Evolutionary conservation across 2,113 vertebrate genomes (phyloP), one percentile per base, ranked within the genome.

Genomic region (Ciconia maguari): DNA sequence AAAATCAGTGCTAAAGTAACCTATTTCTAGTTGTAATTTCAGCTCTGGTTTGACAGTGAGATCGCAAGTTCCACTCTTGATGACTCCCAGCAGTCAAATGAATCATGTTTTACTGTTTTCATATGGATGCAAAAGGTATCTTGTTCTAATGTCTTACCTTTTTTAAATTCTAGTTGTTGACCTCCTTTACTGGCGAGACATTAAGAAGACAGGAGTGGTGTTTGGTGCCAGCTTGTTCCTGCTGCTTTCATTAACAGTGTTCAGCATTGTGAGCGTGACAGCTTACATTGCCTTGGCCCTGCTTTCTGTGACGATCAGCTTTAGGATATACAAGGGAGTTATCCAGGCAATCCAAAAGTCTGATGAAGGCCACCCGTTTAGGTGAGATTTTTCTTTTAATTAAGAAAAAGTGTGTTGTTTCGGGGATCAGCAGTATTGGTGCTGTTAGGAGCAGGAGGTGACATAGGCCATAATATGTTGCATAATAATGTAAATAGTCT

Each of bases 311-410:
- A 99, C 99, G 87, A 98, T 99, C 98, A 99, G 99, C 98, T 99
- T 99, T 98, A 99, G 99, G 98, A 99, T 99, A 98, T 99, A 99
- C 98, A 99, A 99, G 94, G 99, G 99, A 93, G 98, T 99, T 96
- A 98, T 99, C 98, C 99, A 99, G 96, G 99, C 99, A 93, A 98
- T 99, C 97, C 99, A 99, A 97, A 99, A 99, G 96, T 99, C 99
- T 1, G 99, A 99, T 22, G 99, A 99, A 93, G 99, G 99, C 25
- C 99, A 99, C 86, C 99, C 99, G 0, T 99, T 99, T 98, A 99
- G 98, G 99, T 99, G 97, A 99, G 99, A 65, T 54, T 70, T 93
- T 68, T 92, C 54, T 61, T 82, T 51, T 25, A 46, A 57, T 83
- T 48, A 7, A 71, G 78, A 6, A 41, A 30, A 72, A 41, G 24